These are phyloP conservation scores for Luscinia luscinia DNA, from an alignment of 2,797 vertebrate species.

Conservation along the genomic window DNA sequence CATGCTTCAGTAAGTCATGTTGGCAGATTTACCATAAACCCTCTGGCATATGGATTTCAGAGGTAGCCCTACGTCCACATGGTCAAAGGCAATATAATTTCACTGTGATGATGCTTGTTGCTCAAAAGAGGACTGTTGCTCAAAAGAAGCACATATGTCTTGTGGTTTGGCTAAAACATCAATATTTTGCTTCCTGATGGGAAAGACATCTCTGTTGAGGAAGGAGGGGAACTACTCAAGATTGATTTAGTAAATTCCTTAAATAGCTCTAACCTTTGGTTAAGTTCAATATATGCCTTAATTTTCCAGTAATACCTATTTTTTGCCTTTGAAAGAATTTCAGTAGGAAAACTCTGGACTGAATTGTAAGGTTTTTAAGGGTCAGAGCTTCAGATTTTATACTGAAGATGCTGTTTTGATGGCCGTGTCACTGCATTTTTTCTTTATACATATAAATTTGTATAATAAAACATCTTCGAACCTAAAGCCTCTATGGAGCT, in stretches of 20 bases:
- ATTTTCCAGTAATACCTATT: not conserved
- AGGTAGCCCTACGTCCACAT: not conserved
- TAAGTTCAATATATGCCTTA: not conserved
- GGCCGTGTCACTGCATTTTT: fast-evolving
- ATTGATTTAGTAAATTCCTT: not conserved
- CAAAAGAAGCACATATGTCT: not conserved
- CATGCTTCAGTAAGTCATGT: not conserved
- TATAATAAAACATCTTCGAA: not conserved
- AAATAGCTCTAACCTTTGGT: not conserved
- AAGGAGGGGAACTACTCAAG: not conserved
- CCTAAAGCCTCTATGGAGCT: not conserved
- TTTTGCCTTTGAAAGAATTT: not conserved
- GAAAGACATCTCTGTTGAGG: not conserved
- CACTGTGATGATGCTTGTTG: not conserved
- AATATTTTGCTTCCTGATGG: not conserved
- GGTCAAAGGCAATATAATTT: not conserved
- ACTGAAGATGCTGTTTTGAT: not conserved
- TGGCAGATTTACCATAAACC: not conserved
- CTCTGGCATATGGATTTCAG: not conserved
- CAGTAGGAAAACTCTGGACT: not conserved
- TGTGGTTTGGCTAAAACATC: not conserved
- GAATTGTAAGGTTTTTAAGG: not conserved
- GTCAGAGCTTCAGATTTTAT: not conserved
- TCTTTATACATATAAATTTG: not conserved
- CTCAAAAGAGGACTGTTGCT: not conserved